A percentile compares a stretch with the other conserved stretches of the same genome.
These are phyloP conservation scores for Chaenogobius annularis DNA, from an alignment of 2,113 vertebrate genomes.

Conservation along the genomic window DNA sequence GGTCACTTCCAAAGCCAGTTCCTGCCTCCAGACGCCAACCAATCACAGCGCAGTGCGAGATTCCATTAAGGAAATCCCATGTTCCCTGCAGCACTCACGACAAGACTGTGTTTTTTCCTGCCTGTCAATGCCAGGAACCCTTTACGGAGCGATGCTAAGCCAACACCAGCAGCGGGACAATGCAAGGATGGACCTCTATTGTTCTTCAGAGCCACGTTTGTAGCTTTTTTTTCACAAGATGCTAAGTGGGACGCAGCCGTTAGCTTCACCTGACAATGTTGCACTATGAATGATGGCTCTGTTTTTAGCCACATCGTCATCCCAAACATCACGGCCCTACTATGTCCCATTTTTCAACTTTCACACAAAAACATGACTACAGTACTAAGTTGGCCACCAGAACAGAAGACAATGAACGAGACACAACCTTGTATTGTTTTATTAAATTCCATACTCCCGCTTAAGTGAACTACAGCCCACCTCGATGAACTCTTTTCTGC, in stretches of 20 bases:
- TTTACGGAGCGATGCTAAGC: conserved; percentile 61
- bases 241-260: not conserved
- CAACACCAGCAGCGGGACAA: conserved; percentile 49
- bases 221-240: conserved; percentile 21
- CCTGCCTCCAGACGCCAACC: conserved; percentile 60
- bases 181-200: conserved; percentile 70
- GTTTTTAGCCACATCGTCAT: not conserved
- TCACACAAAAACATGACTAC: not conserved
- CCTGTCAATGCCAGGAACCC: conserved; percentile 71
- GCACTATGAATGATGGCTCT: not conserved
- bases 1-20: conserved; percentile 57
- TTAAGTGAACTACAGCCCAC: conserved; percentile 48
- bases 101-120: conserved; percentile 71
- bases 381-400: conserved; percentile 7
- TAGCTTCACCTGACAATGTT: conserved; percentile 21
- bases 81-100: conserved; percentile 48
- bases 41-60: conserved; percentile 48
- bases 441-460: conserved; percentile 36
- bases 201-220: conserved; percentile 53
- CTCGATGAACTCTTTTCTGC: conserved; percentile 46
- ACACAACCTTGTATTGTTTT: conserved; percentile 41
- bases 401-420: conserved; percentile 51
- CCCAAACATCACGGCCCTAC: not conserved
- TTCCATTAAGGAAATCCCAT: conserved; percentile 71
- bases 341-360: not conserved